Base-by-base conservation (phyloP, 2,797 vertebrate genomes). In the Ceryle rudis region DNA sequence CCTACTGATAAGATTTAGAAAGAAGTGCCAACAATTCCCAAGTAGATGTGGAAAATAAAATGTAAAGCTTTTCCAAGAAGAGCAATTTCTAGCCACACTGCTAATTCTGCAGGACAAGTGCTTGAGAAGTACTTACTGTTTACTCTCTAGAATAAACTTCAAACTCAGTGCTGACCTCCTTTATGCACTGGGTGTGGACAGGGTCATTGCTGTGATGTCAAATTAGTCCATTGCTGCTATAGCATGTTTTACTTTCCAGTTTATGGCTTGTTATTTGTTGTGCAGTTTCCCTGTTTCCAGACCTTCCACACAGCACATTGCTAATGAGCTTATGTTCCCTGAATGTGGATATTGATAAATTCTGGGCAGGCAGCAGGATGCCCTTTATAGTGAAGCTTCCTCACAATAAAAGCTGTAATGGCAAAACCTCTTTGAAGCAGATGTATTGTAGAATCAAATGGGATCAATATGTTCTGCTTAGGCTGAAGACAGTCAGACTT, bases 51-150 rank as follows among this genome's bases (percentile, higher is more conserved):
- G 88, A 94, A 67, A 90, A 90, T 89, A 95, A 93, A 96, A 93
- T 90, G 83, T 81, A 93, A 95, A 90, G 72, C 71, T 85, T 90
- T 96, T 94, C 92, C 83, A 86, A 94, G 94, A 89, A 93, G 41
- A 82, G 81, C 74, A 80, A 92, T 92, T 96, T 96, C 92, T 86
- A 95, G 33, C 81, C 64, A 81, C 71, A 55, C 52, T 90, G 93
- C 83, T 95, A 96, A 96, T 95, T 92, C 74, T 94, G 64, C 81
- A 86, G 73, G 67, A 46, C 78, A 80, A 94, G 85, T 85, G 64
- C 46, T 77, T 52, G 83, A 74, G 86, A 86, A 90, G 18, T 52
- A 80, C 64, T 82, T 35, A 42, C 64, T 82, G 31, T 95, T 96
- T 90, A 71, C 82, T 86, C 54, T 64, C 77, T 73, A 66, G 58